Base-by-base conservation (phyloP, 2,888 invertebrate species). In the Ectobius pallidus region DNA sequence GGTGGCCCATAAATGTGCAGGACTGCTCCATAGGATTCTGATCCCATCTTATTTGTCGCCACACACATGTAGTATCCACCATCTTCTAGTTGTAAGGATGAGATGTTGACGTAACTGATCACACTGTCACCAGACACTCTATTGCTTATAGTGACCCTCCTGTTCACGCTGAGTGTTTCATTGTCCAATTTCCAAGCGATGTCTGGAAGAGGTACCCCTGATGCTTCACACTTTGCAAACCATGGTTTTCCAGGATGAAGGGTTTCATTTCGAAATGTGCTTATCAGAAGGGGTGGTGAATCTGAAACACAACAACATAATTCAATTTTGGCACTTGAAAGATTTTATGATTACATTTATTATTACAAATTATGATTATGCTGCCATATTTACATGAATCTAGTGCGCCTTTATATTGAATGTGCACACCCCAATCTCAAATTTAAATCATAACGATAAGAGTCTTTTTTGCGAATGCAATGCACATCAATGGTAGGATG, bases 201-300 rank as follows among this genome's bases (percentile, higher is more conserved):
- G 69, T 77, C 78, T 3, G 85, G 85, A 3, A 81, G 79, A 1
- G 85, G 85, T 76, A 82, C 84, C 2, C 85, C 85, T 11, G 83
- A 79, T 2, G 83, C 84, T 25, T 81, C 80, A 77, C 85, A 85
- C 39, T 82, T 81, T 39, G 85, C 78, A 16, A 83, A 82, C 34
- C 84, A 80, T 16, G 81, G 77, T 18, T 82, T 81, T 3, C 84
- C 85, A 2, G 82, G 82, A 71, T 82, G 81, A 11, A 83, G 79
- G 30, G 81, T 83, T 73, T 82, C 81, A 32, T 83, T 82, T 30
- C 79, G 78, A 74, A 83, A 83, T 32, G 79, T 79, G 74, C 80
- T 81, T 30, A 79, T 75, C 25, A 81, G 77, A 72, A 80, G 78
- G 2, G 81, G 80, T 9, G 78, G 76, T 22, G 79, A 78, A 44